Conservation (phyloP, 2,113 vertebrate species). For the Tetraodon nigroviridis region DNA sequence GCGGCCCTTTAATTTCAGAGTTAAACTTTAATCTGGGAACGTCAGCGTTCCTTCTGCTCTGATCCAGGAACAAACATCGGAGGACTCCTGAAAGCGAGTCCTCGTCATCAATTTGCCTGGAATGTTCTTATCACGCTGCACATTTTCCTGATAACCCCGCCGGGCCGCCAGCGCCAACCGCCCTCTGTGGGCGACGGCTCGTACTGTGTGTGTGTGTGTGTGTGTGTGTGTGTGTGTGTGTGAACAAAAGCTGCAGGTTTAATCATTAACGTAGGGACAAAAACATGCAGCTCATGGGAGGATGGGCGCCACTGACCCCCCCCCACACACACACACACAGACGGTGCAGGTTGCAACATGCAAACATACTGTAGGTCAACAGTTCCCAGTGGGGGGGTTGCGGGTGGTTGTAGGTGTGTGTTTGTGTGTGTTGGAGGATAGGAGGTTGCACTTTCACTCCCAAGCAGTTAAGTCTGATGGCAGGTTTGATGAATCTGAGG, state of each 20-base stretch:
- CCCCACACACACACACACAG: background rate
- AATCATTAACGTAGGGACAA: constrained; percentile 49
- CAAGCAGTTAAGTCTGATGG: too few species aligned
- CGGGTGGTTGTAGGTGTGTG: too few species aligned
- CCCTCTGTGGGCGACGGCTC: constrained; percentile 11
- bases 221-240: background rate
- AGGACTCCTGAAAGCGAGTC: background rate
- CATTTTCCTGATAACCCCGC: constrained; percentile 33
- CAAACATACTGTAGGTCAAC: background rate
- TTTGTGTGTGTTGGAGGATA: too few species aligned
- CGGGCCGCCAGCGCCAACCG: background rate
- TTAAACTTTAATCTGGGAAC: constrained; percentile 60
- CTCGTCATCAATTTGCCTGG: background rate
- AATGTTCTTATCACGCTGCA: constrained; percentile 12
- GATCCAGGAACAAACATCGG: constrained; percentile 5
- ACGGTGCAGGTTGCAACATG: background rate
- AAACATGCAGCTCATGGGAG: too few species aligned
- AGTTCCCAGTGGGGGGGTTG: background rate
- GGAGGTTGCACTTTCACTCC: too few species aligned
- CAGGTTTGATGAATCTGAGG: too few species aligned
- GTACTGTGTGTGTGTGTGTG: constrained; percentile 16
- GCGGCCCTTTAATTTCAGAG: constrained; percentile 55
- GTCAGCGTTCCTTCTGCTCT: constrained; percentile 3
- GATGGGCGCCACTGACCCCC: constrained; percentile 1
- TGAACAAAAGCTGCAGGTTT: constrained; percentile 39